Evolutionary conservation across 2,888 invertebrate genomes (phyloP).

Genomic region (Elgonia sp.): DNA sequence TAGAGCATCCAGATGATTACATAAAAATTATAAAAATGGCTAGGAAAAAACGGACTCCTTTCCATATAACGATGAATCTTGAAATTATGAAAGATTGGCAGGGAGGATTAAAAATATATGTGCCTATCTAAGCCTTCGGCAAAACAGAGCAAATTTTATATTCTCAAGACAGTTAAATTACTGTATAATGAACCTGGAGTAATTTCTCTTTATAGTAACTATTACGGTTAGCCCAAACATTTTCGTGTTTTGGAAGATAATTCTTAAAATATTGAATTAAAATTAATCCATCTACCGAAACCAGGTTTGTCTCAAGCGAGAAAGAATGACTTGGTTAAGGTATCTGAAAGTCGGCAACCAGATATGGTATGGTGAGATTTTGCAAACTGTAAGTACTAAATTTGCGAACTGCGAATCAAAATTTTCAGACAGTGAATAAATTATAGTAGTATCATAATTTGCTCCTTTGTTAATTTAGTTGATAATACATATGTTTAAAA

Average conservation of each 20-base stretch:
- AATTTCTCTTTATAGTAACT: neutral
- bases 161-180: slow-evolving; percentile 2
- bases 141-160: neutral
- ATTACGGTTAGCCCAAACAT: neutral
- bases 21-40: neutral
- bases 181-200: slow-evolving; percentile 16
- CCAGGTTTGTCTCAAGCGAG: neutral
- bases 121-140: too few species aligned
- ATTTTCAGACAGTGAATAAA: too few species aligned
- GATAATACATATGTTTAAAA: too few species aligned
- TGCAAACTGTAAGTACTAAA: too few species aligned
- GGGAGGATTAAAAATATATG: neutral
- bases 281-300: slow-evolving; percentile 1
- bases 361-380: neutral
- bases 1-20: neutral
- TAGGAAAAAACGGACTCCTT: slow-evolving; percentile 1
- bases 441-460: too few species aligned
- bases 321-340: slow-evolving; percentile 4
- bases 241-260: slow-evolving; percentile 6
- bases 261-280: slow-evolving; percentile 1
- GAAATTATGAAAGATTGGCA: slow-evolving; percentile 26
- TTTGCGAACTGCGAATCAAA: too few species aligned
- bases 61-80: neutral
- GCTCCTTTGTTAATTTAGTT: too few species aligned
- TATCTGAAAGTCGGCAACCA: slow-evolving; percentile 15